These are phyloP conservation scores for Drosophila atripex DNA, from an alignment of 2,888 invertebrate species.

Conservation along the genomic window DNA sequence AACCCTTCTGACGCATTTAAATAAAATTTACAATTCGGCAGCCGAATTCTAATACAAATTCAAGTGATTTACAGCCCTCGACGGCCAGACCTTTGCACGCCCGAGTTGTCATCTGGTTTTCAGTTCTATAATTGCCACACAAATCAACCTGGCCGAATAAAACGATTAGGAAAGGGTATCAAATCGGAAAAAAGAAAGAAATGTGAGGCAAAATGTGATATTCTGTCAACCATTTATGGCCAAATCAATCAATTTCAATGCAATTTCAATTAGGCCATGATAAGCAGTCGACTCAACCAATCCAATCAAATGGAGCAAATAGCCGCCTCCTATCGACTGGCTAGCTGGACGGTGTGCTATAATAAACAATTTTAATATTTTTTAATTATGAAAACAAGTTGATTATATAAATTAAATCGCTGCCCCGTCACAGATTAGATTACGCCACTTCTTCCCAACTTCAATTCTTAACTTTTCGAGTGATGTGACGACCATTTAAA, in stretches of 20 bases:
- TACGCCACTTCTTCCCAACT: constrained; percentile 30
- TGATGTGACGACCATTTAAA: constrained; percentile 80
- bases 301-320: constrained; percentile 38
- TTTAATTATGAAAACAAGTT: constrained; percentile 81
- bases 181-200: constrained; percentile 15
- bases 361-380: constrained; percentile 79
- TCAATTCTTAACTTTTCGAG: constrained; percentile 48
- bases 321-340: constrained; percentile 15
- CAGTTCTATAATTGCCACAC: constrained; percentile 12
- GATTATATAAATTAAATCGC: constrained; percentile 82
- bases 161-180: constrained; percentile 63
- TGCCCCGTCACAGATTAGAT: constrained; percentile 72
- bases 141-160: constrained; percentile 50
- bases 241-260: constrained; percentile 78
- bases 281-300: constrained; percentile 28
- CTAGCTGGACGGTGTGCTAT: constrained; percentile 23
- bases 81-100: constrained; percentile 23
- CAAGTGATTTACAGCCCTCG: constrained; percentile 30
- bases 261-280: constrained; percentile 75
- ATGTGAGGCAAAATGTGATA: constrained; percentile 15
- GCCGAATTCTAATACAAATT: constrained; percentile 2
- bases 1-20: constrained; percentile 39
- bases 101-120: constrained; percentile 21
- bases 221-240: constrained; percentile 58
- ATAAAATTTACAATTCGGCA: constrained; percentile 41